A percentile compares a stretch with the other conserved stretches of the same genome.
These are phyloP conservation scores for Patella pellucida DNA, from an alignment of 2,888 invertebrate genomes.

Conservation along the genomic window DNA sequence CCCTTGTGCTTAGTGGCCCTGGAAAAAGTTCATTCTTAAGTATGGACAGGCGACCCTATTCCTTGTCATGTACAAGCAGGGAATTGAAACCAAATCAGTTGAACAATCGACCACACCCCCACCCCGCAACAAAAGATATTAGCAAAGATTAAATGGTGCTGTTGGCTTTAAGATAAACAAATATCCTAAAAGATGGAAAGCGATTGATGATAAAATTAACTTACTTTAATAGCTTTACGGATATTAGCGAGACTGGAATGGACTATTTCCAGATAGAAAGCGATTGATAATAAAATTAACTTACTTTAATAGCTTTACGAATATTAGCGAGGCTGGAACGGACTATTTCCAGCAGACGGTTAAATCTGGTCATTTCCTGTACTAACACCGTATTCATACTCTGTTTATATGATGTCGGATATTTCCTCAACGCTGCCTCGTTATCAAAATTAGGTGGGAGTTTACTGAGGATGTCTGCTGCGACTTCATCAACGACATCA, in stretches of 20 bases:
- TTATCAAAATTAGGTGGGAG: conserved; percentile 70
- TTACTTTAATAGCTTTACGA: conserved; percentile 71
- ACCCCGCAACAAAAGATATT: too few species aligned
- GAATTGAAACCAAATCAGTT: too few species aligned
- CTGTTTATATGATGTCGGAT: conserved; percentile 71
- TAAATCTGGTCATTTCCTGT: conserved; percentile 72
- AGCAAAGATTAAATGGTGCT: too few species aligned
- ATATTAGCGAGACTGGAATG: conserved; percentile 68
- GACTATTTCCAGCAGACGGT: conserved; percentile 67
- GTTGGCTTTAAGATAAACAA: too few species aligned
- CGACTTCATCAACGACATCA: conserved; percentile 83
- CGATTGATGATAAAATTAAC: conserved; percentile 1
- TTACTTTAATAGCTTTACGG: conserved; percentile 71
- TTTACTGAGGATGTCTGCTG: conserved; percentile 82
- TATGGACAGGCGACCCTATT: too few species aligned
- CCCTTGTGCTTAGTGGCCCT: too few species aligned
- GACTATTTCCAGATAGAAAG: conserved; percentile 64
- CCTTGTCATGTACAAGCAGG: too few species aligned
- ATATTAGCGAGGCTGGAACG: conserved; percentile 68
- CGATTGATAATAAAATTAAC: too few species aligned
- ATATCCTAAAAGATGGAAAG: too few species aligned
- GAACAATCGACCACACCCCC: too few species aligned
- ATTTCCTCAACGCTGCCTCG: conserved; percentile 67
- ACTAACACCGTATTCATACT: conserved; percentile 73
- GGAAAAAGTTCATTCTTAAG: too few species aligned